These are phyloP conservation scores for Osedax frankpressi DNA, from an alignment of 2,888 invertebrate species.

Conservation along the genomic window DNA sequence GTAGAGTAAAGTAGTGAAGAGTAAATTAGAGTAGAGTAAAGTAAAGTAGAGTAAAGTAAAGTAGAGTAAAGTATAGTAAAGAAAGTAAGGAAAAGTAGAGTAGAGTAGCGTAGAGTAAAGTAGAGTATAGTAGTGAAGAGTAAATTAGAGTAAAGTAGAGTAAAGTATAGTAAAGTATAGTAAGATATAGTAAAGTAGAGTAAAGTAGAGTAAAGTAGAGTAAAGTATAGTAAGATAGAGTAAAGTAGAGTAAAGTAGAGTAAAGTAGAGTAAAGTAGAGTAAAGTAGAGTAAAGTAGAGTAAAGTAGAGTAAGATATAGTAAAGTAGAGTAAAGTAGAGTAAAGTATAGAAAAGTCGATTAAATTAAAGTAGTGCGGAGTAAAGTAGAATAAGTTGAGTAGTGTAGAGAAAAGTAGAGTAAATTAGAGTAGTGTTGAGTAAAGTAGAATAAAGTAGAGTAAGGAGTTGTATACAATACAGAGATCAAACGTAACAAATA, in stretches of 20 bases:
- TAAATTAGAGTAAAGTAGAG: not conserved
- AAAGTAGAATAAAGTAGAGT: too few relatives aligned
- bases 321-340: too few relatives aligned
- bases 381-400: too few relatives aligned
- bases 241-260: not conserved
- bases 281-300: too few relatives aligned
- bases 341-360: too few relatives aligned
- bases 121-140: not conserved
- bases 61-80: not conserved
- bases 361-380: too few relatives aligned
- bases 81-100: not conserved
- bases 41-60: not conserved
- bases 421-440: too few relatives aligned
- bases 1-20: not conserved
- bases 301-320: too few relatives aligned
- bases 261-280: too few relatives aligned
- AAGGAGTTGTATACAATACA: too few relatives aligned
- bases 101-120: not conserved
- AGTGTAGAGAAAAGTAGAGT: too few relatives aligned
- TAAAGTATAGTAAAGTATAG: not conserved
- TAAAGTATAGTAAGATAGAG: not conserved
- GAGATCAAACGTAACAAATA: too few relatives aligned
- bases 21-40: not conserved
- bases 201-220: not conserved
- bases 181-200: not conserved